A percentile compares a stretch with the other conserved stretches of the same genome.
Conservation (phyloP, 2,113 vertebrate species). For the Etheostoma cragini region DNA sequence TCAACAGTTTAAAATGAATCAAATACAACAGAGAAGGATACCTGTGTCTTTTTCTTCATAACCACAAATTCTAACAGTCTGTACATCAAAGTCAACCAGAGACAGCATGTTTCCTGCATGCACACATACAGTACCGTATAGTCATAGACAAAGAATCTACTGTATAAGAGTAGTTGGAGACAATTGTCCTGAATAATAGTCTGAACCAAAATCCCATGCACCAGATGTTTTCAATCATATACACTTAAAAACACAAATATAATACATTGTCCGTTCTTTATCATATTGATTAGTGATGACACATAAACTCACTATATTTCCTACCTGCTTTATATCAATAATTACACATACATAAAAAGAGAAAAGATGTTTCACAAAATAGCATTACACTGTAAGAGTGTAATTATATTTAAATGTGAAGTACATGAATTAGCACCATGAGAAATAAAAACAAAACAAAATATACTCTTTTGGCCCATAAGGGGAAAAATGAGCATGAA, state of each 20-base stretch:
- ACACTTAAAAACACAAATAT: neutral
- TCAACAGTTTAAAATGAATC: conserved; percentile 35
- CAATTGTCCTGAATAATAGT: neutral
- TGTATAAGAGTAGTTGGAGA: neutral
- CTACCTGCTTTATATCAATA: neutral
- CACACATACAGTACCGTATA: conserved; percentile 16
- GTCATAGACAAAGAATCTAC: neutral
- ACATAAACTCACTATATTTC: neutral
- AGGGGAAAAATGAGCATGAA: neutral
- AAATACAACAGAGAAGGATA: conserved; percentile 47
- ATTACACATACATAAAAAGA: neutral
- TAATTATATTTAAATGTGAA: neutral
- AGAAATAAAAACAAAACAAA: neutral
- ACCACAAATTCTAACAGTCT: conserved; percentile 31
- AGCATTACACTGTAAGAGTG: neutral
- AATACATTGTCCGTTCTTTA: neutral
- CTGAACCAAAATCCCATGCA: neutral
- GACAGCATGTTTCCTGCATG: conserved; percentile 4
- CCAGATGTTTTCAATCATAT: conserved; percentile 6
- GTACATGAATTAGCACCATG: neutral
- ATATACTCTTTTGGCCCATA: neutral
- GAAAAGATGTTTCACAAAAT: neutral
- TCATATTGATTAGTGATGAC: neutral
- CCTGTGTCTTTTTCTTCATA: conserved; percentile 36
- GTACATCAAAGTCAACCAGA: conserved; percentile 31